Conservation (phyloP, 2,797 vertebrate species). For the Mionectes olivaceus region DNA sequence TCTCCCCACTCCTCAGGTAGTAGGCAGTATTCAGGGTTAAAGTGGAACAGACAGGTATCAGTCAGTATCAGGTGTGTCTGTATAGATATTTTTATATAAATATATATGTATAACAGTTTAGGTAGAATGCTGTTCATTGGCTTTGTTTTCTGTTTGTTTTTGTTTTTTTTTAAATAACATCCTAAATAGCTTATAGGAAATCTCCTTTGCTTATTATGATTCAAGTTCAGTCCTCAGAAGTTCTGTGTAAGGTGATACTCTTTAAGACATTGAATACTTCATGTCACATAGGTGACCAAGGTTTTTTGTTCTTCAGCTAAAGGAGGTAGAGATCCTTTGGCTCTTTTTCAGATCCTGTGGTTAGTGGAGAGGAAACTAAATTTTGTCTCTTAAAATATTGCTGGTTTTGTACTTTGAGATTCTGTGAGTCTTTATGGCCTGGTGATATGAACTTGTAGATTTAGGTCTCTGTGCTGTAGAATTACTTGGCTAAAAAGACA, state of each 20-base stretch:
- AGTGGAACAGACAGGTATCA: neutral
- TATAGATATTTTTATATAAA: neutral
- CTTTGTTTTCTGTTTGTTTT: rapidly evolving
- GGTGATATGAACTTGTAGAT: neutral
- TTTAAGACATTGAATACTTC: neutral
- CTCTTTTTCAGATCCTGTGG: neutral
- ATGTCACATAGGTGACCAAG: neutral
- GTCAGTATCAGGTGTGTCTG: neutral
- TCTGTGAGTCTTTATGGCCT: neutral
- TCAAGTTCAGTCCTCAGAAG: neutral
- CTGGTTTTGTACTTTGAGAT: neutral
- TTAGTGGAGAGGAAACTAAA: neutral
- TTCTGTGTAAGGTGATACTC: neutral
- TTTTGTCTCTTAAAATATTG: neutral
- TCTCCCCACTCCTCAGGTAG: neutral
- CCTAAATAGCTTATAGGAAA: neutral
- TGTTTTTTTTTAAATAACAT: neutral
- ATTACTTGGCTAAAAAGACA: neutral
- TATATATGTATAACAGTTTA: neutral
- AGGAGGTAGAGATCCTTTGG: neutral
- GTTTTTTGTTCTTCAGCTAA: neutral
- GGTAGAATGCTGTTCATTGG: neutral
- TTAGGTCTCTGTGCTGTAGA: neutral
- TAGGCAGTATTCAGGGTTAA: neutral
- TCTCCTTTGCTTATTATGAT: neutral